These are phyloP conservation scores for Ferdinandea cuprea DNA, from an alignment of 2,888 invertebrate genomes.

Conservation along the genomic window DNA sequence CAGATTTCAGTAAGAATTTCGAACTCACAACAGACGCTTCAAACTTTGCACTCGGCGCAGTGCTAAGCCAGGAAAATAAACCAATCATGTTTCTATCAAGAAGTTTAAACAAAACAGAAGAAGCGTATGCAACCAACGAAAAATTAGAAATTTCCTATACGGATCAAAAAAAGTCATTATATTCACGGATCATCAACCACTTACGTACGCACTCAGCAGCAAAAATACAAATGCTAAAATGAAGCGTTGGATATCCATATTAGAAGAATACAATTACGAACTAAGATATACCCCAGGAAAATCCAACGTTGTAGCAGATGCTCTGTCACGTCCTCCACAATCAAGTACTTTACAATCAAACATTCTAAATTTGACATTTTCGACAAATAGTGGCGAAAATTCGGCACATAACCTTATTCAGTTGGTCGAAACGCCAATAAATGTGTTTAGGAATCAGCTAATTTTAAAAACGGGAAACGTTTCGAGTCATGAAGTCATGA, in stretches of 20 bases:
- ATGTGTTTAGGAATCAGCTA: constrained; percentile 47
- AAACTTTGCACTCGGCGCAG: no score
- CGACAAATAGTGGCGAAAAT: constrained; percentile 33
- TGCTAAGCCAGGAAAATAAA: no score
- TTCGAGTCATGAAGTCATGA: no score
- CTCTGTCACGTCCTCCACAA: constrained; percentile 18
- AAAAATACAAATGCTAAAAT: constrained; percentile 39
- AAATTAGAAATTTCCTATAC: no score
- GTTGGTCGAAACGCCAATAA: constrained; percentile 18
- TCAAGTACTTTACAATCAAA: not conserved
- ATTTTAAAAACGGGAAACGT: no score
- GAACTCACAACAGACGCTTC: constrained; percentile 43
- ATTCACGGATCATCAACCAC: constrained; percentile 56
- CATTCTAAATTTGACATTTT: not conserved
- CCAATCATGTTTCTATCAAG: constrained; percentile 41
- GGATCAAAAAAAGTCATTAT: constrained; percentile 45
- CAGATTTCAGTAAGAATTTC: constrained; percentile 40
- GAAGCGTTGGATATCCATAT: constrained; percentile 42
- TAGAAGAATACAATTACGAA: no score
- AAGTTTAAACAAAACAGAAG: no score
- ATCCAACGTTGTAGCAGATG: no score
- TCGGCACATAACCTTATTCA: constrained; percentile 1
- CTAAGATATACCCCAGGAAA: no score
- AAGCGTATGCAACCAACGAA: no score
- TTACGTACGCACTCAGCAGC: constrained; percentile 34